phyloP scores from a whole-genome alignment of 1,140 invertebrate species.

The Apocrypta bakeri region DNA sequence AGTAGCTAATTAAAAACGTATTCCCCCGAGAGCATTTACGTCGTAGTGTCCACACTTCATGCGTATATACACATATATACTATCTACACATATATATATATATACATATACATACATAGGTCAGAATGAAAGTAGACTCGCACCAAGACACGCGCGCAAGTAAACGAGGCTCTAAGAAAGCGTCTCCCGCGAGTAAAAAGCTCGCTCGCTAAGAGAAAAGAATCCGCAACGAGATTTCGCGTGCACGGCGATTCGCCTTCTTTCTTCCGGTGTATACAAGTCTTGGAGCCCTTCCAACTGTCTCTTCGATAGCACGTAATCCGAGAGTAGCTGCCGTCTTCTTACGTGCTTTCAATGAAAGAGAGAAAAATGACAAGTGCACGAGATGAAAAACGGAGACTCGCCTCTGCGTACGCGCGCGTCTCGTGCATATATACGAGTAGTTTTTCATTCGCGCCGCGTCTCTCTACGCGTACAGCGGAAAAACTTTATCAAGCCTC shows the following conservation, averaged over 20 bases:
- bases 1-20: slow-evolving; percentile 1
- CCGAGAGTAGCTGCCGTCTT: slow-evolving; percentile 6
- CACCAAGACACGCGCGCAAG: neutral
- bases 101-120: neutral
- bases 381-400: neutral
- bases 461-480: too few relatives aligned
- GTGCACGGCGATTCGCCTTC: neutral
- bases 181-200: neutral
- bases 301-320: slow-evolving; percentile 38
- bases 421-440: neutral
- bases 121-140: neutral
- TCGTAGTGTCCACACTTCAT: neutral
- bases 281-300: slow-evolving; percentile 48
- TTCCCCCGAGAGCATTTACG: neutral
- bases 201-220: neutral
- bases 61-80: too few relatives aligned
- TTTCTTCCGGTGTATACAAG: slow-evolving; percentile 29
- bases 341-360: neutral
- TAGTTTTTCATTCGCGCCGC: neutral
- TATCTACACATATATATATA: too few relatives aligned
- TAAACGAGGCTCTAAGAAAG: slow-evolving; percentile 19
- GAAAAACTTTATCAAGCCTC: too few relatives aligned
- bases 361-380: neutral
- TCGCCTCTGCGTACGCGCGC: too few relatives aligned
- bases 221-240: neutral